Base-by-base conservation (phyloP, 2,113 vertebrate genomes). In the Serilophus lunatus region DNA sequence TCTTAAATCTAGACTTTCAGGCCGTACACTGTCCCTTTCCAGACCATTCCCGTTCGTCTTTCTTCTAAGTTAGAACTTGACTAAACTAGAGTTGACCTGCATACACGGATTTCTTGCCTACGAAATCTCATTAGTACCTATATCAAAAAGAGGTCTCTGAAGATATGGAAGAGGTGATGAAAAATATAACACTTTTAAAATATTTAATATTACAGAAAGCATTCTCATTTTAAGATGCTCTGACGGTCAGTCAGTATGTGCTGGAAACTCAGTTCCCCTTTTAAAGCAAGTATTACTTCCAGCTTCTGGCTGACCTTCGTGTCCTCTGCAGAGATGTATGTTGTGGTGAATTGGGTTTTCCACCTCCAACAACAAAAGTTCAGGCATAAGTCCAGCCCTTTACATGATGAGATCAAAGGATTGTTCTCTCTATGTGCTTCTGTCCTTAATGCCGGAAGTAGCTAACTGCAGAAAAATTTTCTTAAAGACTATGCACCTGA, bases 171-270 rank as follows among this genome's bases (percentile, higher is more conserved):
- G 17, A 69, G 10, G 29, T 23, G 7, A 91, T 78, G 51, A 93
- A 95, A 95, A 36, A 42, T 66, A 47, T 14, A 93, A 31, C 7
- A 42, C 2, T 3, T 70, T 61, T 33, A 9, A 56, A 78, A 82
- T 89, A 82, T 74, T 91, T 92, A 68, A 66, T 96, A 49, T 47
- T 71, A 63, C 10, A 71, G 82, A 91, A 78, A 87, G 4, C n/a
- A 47, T 71, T 50, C 4, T 36, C 44, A 68, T 86, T 86, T 28
- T 36, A 47, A 81, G n/a, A 65, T 45, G 35, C 13, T 65, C 17
- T 0, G 0, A 36, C 0, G 1, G 10, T 56, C 53, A 79, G 33
- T 38, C 26, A 45, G 15, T n/a, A 35, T 40, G 53, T 64, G 29
- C 22, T 65, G 45, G 66, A 77, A 65, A 47, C 57, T 17, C 24